These are phyloP conservation scores for Phallusia fumigata DNA, from an alignment of 23 tunicate species.

Conservation along the genomic window DNA sequence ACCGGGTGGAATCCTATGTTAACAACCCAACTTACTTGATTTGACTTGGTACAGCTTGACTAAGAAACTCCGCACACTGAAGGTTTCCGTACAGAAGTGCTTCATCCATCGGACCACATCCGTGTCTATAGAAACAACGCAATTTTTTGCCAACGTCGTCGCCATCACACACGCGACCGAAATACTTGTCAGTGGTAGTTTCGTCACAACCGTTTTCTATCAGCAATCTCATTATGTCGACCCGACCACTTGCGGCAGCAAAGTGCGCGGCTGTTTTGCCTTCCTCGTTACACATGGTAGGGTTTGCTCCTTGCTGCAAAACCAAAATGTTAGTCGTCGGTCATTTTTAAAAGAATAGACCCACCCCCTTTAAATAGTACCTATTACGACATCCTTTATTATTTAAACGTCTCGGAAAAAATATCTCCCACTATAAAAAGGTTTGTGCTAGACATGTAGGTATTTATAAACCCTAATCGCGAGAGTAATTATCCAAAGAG, in stretches of 20 bases:
- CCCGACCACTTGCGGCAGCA: slow-evolving; percentile 61
- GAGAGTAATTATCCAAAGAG: too few relatives aligned
- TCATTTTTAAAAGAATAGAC: too few relatives aligned
- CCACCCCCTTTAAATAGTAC: too few relatives aligned
- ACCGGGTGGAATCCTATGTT: too few relatives aligned
- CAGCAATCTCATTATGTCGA: slow-evolving; percentile 41
- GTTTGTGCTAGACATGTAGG: too few relatives aligned
- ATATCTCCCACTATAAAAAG: too few relatives aligned
- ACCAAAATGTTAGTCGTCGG: too few relatives aligned
- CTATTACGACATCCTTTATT: too few relatives aligned
- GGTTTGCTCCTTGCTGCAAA: slow-evolving; percentile 68
- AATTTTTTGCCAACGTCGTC: background rate
- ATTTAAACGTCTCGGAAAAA: too few relatives aligned
- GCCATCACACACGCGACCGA: background rate
- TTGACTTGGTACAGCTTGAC: slow-evolving; percentile 44
- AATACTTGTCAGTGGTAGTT: slow-evolving; percentile 42
- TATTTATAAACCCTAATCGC: too few relatives aligned
- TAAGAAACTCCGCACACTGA: slow-evolving; percentile 51
- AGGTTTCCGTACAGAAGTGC: slow-evolving; percentile 55
- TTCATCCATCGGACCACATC: slow-evolving; percentile 48
- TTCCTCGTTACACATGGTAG: slow-evolving; percentile 38
- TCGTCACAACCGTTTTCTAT: slow-evolving; percentile 65
- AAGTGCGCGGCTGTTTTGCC: slow-evolving; percentile 64
- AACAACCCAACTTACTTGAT: slow-evolving; percentile 22
- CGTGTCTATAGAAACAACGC: slow-evolving; percentile 25